Evolutionary conservation across 92 coral and sea anemone genomes (phyloP), one percentile per base, ranked within the genome.

Genomic region (Porites lobata): DNA sequence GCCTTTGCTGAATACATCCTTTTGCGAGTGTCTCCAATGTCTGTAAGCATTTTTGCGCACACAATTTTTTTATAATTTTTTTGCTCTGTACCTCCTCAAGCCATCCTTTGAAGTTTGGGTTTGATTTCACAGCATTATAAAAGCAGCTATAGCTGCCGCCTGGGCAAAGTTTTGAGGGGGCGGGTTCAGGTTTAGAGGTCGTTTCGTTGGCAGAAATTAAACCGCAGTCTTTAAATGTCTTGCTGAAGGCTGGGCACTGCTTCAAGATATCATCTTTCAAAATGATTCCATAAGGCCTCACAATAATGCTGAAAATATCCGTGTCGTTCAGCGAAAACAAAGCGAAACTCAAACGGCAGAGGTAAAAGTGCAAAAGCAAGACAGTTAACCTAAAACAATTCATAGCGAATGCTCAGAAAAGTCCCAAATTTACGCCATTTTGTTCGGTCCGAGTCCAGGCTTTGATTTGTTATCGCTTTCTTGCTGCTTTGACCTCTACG

Each of bases 31-130:
- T 54, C 51, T 65, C 62, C 75, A 78, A 29, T 8, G 81, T 43
- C 57, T 90, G n/a, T 83, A 90, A 85, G 90, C 86, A 90, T 7
- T 62, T 50, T 9, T 67, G 14, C 47, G 62, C 74, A 67, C 93
- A 90, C 8, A 75, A 79, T 9, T 22, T 20, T 14, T 77, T 74
- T 15, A 85, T 38, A 29, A 29, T 29, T 38, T 3, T 0, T 51
- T 82, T 57, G 56, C 26, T 1, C 81, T 90, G 57, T 22, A 79
- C 38, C 17, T 18, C 75, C 14, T 51, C 72, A 38, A 80, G 20
- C 93, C 74, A 85, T 9, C 75, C 52, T 83, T 50, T 75, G 61
- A 89, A 76, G 24, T 3, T 9, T 17, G 26, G 43, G 67, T 65
- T 68, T 17, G 62, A 58, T 21, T 47, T 65, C 79, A 90, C 73